Conservation (phyloP, 2,113 vertebrate species). For the Tyrannus savana region DNA sequence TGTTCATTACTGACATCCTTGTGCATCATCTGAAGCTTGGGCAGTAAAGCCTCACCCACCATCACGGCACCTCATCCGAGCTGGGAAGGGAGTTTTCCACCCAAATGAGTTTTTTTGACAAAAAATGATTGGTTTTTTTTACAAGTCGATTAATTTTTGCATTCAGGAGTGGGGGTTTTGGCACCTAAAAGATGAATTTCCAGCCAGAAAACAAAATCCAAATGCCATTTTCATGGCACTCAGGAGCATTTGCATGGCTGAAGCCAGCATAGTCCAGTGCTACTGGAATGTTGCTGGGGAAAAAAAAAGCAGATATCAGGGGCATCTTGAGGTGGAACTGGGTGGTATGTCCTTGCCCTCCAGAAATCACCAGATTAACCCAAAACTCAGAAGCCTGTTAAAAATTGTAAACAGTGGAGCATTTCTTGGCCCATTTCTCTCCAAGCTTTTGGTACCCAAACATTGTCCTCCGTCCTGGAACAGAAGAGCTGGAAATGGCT, state of each 20-base stretch:
- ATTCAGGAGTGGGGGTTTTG: not conserved
- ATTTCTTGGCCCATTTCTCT: not conserved
- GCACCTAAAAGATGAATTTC: not conserved
- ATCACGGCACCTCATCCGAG: rapidly evolving
- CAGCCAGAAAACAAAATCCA: not conserved
- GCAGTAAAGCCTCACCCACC: not conserved
- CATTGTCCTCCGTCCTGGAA: not conserved
- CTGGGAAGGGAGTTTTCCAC: not conserved
- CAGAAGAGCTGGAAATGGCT: not conserved
- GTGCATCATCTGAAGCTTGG: not conserved
- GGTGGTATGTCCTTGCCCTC: not conserved
- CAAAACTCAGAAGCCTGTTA: not conserved
- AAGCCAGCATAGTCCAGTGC: not conserved
- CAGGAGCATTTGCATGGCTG: not conserved
- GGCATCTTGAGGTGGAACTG: not conserved
- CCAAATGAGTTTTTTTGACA: not conserved
- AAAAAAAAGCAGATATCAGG: not conserved
- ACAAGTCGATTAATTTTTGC: rapidly evolving
- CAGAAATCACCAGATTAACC: not conserved
- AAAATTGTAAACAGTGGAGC: not conserved
- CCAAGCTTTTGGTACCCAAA: not conserved
- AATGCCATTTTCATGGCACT: not conserved
- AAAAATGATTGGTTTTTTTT: rapidly evolving
- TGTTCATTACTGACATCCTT: rapidly evolving
- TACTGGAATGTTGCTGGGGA: not conserved